phyloP scores from a whole-genome alignment of 2,113 vertebrate species.

The Protomyctophum bolini region DNA sequence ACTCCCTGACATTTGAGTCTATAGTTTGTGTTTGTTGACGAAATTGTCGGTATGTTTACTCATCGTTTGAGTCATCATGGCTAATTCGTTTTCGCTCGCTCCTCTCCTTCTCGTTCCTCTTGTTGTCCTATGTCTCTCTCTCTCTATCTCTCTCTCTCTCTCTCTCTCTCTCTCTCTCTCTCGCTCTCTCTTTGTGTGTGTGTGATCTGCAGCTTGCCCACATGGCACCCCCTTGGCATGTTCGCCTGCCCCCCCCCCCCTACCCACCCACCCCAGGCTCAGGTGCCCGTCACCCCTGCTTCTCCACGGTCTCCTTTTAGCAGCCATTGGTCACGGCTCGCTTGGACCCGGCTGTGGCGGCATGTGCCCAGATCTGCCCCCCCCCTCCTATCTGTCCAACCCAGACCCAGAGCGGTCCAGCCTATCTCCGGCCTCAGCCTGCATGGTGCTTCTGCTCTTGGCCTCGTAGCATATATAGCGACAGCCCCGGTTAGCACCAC shows the following conservation, averaged over 20 bases:
- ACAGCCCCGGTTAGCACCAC: conserved; percentile 76
- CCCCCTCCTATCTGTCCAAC: conserved; percentile 80
- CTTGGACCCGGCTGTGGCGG: conserved; percentile 88
- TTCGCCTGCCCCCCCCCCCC: not conserved
- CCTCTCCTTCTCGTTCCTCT: too few relatives aligned
- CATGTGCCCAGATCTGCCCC: conserved; percentile 91
- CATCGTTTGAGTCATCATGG: too few relatives aligned
- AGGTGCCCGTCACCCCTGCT: conserved; percentile 89
- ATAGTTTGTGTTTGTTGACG: too few relatives aligned
- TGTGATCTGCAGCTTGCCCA: conserved; percentile 49
- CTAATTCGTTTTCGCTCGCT: too few relatives aligned
- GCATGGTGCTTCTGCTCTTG: conserved; percentile 50
- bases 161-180: conserved; percentile 38
- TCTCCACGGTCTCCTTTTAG: conserved; percentile 85
- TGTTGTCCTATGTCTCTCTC: too few relatives aligned
- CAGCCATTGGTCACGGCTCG: conserved; percentile 93
- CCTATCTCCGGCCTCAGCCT: conserved; percentile 78
- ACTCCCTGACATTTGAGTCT: too few relatives aligned
- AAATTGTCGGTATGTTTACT: too few relatives aligned
- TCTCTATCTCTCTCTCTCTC: conserved; percentile 3
- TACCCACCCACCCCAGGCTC: conserved; percentile 78
- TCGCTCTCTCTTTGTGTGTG: conserved; percentile 26
- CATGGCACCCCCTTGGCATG: conserved; percentile 45
- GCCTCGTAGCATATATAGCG: conserved; percentile 80
- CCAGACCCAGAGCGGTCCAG: conserved; percentile 73